Evolutionary conservation across 2,888 invertebrate species (phyloP).

Genomic region (Automeris io): DNA sequence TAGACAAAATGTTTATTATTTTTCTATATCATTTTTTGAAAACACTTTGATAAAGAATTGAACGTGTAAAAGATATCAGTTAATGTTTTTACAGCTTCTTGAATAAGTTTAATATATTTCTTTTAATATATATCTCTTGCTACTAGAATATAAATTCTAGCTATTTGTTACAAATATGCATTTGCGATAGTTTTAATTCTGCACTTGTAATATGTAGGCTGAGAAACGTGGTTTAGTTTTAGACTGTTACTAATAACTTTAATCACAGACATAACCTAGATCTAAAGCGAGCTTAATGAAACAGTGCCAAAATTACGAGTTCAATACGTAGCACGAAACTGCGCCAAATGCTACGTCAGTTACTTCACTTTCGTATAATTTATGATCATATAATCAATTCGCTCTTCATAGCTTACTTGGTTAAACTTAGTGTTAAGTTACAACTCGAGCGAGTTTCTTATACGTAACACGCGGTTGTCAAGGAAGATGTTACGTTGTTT

Average conservation of each 20-base stretch:
- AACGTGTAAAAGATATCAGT: too few species aligned
- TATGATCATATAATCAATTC: constrained; percentile 8
- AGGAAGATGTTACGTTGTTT: neutral
- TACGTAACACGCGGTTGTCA: neutral
- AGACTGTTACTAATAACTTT: neutral
- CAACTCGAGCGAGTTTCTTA: neutral
- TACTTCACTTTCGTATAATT: constrained; percentile 7
- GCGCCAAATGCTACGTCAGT: constrained; percentile 2
- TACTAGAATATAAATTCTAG: too few species aligned
- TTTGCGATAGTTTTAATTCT: too few species aligned
- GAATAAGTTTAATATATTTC: too few species aligned
- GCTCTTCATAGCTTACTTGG: constrained; percentile 1
- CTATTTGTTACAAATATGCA: too few species aligned
- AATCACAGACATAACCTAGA: neutral
- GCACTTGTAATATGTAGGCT: too few species aligned
- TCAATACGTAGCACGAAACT: constrained; percentile 4
- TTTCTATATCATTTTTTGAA: too few species aligned
- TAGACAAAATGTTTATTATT: too few species aligned
- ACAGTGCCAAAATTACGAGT: constrained; percentile 4
- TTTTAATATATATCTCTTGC: too few species aligned
- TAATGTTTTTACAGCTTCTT: too few species aligned
- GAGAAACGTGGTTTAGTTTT: neutral
- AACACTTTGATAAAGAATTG: too few species aligned
- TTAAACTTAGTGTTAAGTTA: neutral
- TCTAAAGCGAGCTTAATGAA: constrained; percentile 3